Evolutionary conservation across 2,888 invertebrate species (phyloP).

Genomic region (Drosophila helvetica): DNA sequence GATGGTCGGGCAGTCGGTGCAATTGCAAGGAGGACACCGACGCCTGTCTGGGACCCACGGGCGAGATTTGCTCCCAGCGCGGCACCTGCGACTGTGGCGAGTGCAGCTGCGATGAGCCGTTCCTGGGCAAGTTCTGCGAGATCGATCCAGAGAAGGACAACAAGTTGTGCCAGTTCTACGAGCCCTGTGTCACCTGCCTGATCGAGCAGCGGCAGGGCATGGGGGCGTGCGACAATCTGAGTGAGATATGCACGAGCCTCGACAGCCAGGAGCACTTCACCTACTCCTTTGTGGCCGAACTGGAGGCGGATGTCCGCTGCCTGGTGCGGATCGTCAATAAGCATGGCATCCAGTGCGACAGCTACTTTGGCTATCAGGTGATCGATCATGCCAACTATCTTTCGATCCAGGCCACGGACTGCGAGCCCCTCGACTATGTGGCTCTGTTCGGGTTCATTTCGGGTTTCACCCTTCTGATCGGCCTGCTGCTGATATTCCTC

Average conservation of each 20-base stretch:
- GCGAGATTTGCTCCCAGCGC: constrained; percentile 88
- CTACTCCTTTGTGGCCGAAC: constrained; percentile 70
- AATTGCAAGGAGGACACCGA: constrained; percentile 85
- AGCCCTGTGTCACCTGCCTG: constrained; percentile 82
- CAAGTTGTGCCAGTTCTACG: constrained; percentile 81
- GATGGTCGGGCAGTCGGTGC: constrained; percentile 86
- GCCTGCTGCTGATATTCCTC: constrained; percentile 84
- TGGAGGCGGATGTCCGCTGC: constrained; percentile 69
- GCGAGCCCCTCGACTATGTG: constrained; percentile 67
- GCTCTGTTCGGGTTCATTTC: constrained; percentile 82
- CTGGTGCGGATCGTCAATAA: constrained; percentile 77
- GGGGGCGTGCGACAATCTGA: constrained; percentile 69
- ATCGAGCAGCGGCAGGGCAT: constrained; percentile 73
- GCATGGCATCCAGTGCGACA: constrained; percentile 79
- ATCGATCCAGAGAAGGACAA: constrained; percentile 78
- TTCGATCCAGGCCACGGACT: constrained; percentile 71
- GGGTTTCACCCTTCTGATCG: constrained; percentile 84
- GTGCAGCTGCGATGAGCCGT: constrained; percentile 76
- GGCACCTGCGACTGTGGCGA: constrained; percentile 91
- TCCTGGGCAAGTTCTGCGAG: constrained; percentile 81
- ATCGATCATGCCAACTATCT: constrained; percentile 68
- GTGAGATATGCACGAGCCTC: constrained; percentile 73
- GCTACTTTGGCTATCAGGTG: constrained; percentile 77
- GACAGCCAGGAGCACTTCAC: constrained; percentile 67
- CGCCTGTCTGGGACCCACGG: constrained; percentile 85